Evolutionary conservation across 2,888 invertebrate species (phyloP).

Genomic region (Lomographa bimaculata): DNA sequence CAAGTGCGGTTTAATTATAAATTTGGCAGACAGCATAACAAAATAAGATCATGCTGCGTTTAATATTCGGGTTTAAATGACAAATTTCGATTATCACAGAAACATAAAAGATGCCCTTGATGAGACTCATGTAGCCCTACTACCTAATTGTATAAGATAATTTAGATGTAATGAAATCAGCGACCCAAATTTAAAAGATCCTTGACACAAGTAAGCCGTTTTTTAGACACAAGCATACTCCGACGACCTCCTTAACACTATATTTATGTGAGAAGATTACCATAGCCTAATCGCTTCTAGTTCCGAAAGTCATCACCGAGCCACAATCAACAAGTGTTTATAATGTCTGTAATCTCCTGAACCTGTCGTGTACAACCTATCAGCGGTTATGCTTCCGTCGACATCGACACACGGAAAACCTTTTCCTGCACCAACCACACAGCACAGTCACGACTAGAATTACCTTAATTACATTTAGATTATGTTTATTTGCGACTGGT

Average conservation of each 20-base stretch:
- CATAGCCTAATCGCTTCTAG: constrained; percentile 53
- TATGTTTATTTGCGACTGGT: constrained; percentile 19
- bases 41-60: no score
- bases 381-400: constrained; percentile 62
- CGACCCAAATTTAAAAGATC: not conserved
- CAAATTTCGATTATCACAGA: no score
- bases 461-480: constrained; percentile 43
- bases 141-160: no score
- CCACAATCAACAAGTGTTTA: constrained; percentile 61
- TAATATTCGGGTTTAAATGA: no score
- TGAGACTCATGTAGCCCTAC: no score
- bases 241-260: constrained; percentile 42
- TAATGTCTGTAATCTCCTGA: constrained; percentile 63
- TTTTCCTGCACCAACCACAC: constrained; percentile 51
- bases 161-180: no score
- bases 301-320: constrained; percentile 62
- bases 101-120: no score
- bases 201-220: no score
- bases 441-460: constrained; percentile 50
- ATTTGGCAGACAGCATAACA: no score
- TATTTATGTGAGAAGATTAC: constrained; percentile 48
- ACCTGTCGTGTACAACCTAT: constrained; percentile 55
- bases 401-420: constrained; percentile 48
- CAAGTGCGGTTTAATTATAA: no score
- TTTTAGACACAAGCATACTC: no score